Conservation (phyloP, 2,113 vertebrate species). For the Onychorhynchus coronatus region DNA sequence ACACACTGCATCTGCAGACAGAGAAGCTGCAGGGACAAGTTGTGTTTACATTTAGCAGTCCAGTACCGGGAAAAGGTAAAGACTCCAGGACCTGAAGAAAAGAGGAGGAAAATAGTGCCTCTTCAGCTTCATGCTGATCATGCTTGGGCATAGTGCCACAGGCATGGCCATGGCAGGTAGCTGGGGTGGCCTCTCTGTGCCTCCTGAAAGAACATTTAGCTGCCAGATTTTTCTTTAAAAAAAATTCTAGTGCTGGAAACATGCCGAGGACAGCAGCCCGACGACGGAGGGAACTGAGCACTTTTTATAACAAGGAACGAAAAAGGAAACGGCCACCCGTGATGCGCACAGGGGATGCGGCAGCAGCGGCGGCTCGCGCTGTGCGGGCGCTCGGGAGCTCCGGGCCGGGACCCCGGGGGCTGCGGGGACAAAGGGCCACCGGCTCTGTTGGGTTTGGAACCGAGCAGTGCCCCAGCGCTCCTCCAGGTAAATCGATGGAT, state of each 20-base stretch:
- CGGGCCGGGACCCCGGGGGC: too few relatives aligned
- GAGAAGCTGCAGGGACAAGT: neutral
- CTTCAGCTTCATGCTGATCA: neutral
- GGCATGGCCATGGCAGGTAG: accelerated
- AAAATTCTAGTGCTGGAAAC: neutral
- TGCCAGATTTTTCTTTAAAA: neutral
- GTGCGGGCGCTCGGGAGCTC: neutral
- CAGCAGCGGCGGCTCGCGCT: neutral
- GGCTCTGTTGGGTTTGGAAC: too few relatives aligned
- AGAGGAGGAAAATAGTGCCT: neutral
- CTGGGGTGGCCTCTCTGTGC: neutral
- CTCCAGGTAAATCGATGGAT: neutral
- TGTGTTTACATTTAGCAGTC: neutral
- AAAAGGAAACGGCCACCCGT: accelerated
- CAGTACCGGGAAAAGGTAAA: neutral
- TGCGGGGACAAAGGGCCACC: neutral
- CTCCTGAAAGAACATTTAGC: neutral
- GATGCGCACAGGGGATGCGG: neutral
- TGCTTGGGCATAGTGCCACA: neutral
- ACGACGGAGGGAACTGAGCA: neutral
- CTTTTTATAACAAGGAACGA: neutral
- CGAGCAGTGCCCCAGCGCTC: neutral
- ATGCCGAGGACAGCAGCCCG: neutral
- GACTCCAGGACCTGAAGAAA: neutral
- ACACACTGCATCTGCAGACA: accelerated